These are phyloP conservation scores for Melanostoma mellinum DNA, from an alignment of 2,888 invertebrate genomes.

Conservation along the genomic window DNA sequence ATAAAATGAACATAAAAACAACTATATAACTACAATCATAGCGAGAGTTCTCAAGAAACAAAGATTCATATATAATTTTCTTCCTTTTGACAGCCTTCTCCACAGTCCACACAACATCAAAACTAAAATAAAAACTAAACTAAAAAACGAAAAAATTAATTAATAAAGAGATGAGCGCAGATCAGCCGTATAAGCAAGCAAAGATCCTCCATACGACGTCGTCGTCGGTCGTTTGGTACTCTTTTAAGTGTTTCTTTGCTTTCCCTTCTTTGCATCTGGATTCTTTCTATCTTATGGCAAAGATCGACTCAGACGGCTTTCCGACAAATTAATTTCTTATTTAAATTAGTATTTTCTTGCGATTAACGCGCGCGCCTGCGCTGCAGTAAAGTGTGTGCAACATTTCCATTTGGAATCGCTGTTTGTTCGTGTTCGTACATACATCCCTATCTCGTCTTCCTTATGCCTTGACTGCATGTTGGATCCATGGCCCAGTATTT, in stretches of 20 bases:
- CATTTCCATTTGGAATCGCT: conserved; percentile 41
- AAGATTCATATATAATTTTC: conserved; percentile 7
- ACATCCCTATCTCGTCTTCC: conserved; percentile 5
- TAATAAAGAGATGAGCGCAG: conserved; percentile 68
- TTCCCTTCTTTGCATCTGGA: background rate
- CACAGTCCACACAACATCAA: conserved; percentile 9
- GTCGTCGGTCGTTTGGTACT: conserved; percentile 1
- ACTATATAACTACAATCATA: conserved; percentile 32
- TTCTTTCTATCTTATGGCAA: conserved; percentile 37
- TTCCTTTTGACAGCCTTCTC: background rate
- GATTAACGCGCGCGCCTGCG: conserved; percentile 62
- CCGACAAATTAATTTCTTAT: conserved; percentile 69
- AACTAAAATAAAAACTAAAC: conserved; percentile 35
- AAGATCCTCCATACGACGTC: conserved; percentile 5
- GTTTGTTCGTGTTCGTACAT: conserved; percentile 33
- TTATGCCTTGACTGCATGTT: conserved; percentile 1
- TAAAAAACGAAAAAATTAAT: conserved; percentile 49
- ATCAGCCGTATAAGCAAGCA: conserved; percentile 51
- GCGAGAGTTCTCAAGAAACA: conserved; percentile 26
- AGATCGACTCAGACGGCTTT: conserved; percentile 45
- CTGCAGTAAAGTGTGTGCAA: conserved; percentile 22
- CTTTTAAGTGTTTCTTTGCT: conserved; percentile 34
- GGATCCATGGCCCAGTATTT: background rate
- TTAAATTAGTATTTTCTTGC: conserved; percentile 62
- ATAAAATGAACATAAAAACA: conserved; percentile 63